Evolutionary conservation across 2,113 vertebrate species (phyloP), one percentile per base, ranked within the genome.

Genomic region (Fukomys damarensis): DNA sequence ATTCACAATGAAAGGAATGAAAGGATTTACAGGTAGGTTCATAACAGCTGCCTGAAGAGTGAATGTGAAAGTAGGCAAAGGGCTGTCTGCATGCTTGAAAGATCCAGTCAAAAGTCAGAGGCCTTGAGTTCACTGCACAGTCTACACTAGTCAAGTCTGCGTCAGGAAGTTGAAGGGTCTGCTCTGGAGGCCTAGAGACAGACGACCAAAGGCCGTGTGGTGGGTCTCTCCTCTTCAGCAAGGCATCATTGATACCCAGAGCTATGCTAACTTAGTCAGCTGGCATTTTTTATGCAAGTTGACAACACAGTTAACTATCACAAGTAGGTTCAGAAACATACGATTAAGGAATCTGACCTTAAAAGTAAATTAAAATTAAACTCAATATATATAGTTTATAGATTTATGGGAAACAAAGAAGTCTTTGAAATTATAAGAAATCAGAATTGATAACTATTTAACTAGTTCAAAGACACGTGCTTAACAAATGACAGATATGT

Each of bases 321-420:
- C 59, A 61, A 26, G 59, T 61, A 61, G 59, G 22, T 61, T 61
- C 22, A 90, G 28, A 93, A 93, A 49, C 6, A 68, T 87, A 30
- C 61, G 14, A 85, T 61, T 58, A 58, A 77, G 35, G 5, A 90
- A 84, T 93, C 91, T 74, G 9, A 46, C 32, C 54, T 88, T 70
- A 61, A 83, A 94, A 80, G 30, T 41, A 84, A 95, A 92, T 72
- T 89, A n/a, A 92, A 83, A 54, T 61, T 83, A 92, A 83, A 54
- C 54, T 83, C n/a, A 82, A 91, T 38, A 49, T 13, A n/a, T 89
- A 11, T 32, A 28, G 41, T 80, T 92, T 43, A 24, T 81, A 82
- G 65, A 86, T 58, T 74, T 41, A 68, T 14, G 26, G 63, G 26
- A 93, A 80, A 54, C 52, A 58, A 56, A 22, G 82, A 92, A 65